Percentiles rank a stretch among this genome's conserved stretches.
Evolutionary conservation across 2,888 invertebrate species (phyloP).

Genomic region (Meganola albula): DNA sequence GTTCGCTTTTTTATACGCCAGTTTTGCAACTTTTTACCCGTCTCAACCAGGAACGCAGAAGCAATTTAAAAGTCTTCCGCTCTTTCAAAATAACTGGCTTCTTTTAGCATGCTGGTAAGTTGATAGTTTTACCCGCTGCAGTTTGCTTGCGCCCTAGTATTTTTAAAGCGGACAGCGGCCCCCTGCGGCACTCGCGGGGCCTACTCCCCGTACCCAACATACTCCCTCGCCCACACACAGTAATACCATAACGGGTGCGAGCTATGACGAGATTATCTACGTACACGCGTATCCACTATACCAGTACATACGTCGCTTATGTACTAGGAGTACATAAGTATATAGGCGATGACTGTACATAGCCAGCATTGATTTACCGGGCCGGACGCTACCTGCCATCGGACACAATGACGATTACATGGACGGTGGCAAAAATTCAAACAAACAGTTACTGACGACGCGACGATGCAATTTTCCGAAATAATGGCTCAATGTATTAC

Average conservation of each 20-base stretch:
- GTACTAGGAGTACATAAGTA: slow-evolving; percentile 57
- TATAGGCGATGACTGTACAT: slow-evolving; percentile 64
- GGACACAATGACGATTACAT: slow-evolving; percentile 51
- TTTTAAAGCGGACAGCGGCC: slow-evolving; percentile 73
- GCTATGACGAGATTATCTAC: slow-evolving; percentile 78
- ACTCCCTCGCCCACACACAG: slow-evolving; percentile 57
- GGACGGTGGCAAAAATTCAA: slow-evolving; percentile 47
- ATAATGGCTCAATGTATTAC: slow-evolving; percentile 17
- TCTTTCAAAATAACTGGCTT: slow-evolving; percentile 70
- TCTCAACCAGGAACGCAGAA: slow-evolving; percentile 44
- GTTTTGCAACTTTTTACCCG: slow-evolving; percentile 53
- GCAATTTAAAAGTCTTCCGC: slow-evolving; percentile 49
- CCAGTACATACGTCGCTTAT: slow-evolving; percentile 58
- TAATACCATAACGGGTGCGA: slow-evolving; percentile 77
- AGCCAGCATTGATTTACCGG: slow-evolving; percentile 67
- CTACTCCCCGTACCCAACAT: slow-evolving; percentile 29
- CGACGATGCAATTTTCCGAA: slow-evolving; percentile 12
- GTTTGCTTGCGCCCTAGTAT: slow-evolving; percentile 65
- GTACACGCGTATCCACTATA: slow-evolving; percentile 62
- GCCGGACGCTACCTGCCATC: slow-evolving; percentile 63
- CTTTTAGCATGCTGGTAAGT: slow-evolving; percentile 60
- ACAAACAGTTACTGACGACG: slow-evolving; percentile 10
- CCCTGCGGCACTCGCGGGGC: slow-evolving; percentile 61
- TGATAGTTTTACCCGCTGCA: slow-evolving; percentile 51
- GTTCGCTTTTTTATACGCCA: slow-evolving; percentile 40